Evolutionary conservation across 1,140 invertebrate species (phyloP), one percentile per base, ranked within the genome.

Genomic region (Pseudomyrmex flavicornis): DNA sequence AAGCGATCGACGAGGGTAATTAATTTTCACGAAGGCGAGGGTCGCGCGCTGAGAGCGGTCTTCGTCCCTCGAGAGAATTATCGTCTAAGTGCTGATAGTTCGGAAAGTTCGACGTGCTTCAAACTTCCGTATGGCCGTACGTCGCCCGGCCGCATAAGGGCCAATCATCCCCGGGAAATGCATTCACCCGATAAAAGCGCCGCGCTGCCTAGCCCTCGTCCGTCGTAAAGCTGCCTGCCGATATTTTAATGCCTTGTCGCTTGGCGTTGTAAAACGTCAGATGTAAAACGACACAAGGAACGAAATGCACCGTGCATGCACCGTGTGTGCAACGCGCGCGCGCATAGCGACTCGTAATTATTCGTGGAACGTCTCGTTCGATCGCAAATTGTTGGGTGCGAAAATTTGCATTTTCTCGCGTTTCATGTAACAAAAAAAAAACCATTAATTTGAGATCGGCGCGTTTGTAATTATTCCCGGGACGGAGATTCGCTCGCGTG

Each of bases 41-140:
- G 74, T 66, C 82, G 63, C 62, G 63, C n/a, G 48, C 50, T 52
- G 63, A 83, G 74, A 68, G 66, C 56, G 65, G 58, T 69, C 76
- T 66, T 68, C 83, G 65, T 84, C 83, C 75, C 83, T 72, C 54
- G 52, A 72, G 83, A 84, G 76, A 84, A 84, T 84, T 84, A 84
- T 84, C 83, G 83, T 61, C 66, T 80, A 82, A 84, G 76, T 82
- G 74, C 83, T 79, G 75, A 80, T 76, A 72, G 74, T 72, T 80
- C 66, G 76, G 63, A 80, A 84, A 84, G 83, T 84, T 68, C 83
- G 75, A 80, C 83, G 76, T 80, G 83, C 83, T 84, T 80, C 58
- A 84, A 84, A 80, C 75, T 80, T 80, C 63, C 65, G 56, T 56
- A 65, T 20, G 70, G 20, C 61, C 54, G 82, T 70, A 80, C 83